These are phyloP conservation scores for Leuciscus idus DNA, from an alignment of 2,113 vertebrate species.

Conservation along the genomic window DNA sequence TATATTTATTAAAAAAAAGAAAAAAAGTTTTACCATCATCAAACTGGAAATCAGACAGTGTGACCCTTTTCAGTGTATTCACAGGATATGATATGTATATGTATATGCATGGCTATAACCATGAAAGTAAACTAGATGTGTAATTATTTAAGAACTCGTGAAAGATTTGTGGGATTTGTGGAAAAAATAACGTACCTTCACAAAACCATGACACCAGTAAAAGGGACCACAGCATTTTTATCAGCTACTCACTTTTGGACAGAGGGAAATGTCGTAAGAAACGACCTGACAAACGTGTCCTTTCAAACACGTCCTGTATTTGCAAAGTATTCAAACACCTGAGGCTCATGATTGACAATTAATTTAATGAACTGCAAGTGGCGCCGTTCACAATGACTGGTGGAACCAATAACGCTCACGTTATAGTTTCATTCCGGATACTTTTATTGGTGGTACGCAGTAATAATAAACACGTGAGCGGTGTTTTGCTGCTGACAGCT, in stretches of 20 bases:
- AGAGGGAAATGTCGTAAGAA: neutral
- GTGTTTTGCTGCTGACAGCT: slow-evolving; percentile 3
- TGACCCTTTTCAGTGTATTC: neutral
- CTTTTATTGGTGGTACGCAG: neutral
- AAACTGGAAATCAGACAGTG: neutral
- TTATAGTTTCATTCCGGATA: slow-evolving; percentile 6
- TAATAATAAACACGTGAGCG: neutral
- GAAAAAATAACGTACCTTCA: neutral
- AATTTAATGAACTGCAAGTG: neutral
- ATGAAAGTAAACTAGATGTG: neutral
- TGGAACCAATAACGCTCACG: slow-evolving; percentile 7
- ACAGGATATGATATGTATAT: neutral
- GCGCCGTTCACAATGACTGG: neutral
- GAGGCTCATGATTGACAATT: slow-evolving; percentile 12
- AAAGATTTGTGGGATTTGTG: neutral
- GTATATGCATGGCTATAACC: neutral
- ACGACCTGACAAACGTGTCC: too few relatives aligned
- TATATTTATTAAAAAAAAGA: neutral
- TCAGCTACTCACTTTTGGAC: too few relatives aligned
- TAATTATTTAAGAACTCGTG: neutral
- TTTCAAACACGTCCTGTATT: neutral
- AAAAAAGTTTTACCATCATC: neutral
- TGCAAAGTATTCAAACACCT: neutral
- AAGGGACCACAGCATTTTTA: neutral
- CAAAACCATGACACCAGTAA: neutral